Evolutionary conservation across 2,888 invertebrate genomes (phyloP).

Genomic region (Danaus chrysippus): DNA sequence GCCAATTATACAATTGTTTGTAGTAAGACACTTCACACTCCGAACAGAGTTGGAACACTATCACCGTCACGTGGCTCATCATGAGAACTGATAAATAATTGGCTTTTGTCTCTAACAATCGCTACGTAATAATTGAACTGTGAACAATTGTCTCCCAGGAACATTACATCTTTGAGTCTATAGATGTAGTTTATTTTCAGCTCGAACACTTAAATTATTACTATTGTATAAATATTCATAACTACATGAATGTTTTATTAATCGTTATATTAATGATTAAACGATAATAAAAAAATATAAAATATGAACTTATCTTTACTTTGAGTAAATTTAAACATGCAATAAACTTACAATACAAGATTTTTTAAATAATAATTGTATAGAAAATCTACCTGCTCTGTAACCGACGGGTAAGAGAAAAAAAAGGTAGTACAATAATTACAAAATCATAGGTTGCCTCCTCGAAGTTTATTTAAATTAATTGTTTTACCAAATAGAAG

Average conservation of each 20-base stretch:
- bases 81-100: slow-evolving; percentile 37
- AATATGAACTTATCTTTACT: background rate
- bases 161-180: too few relatives aligned
- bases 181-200: too few relatives aligned
- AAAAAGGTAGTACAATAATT: slow-evolving; percentile 10
- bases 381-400: slow-evolving; percentile 11
- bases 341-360: slow-evolving; percentile 6
- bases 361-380: slow-evolving; percentile 14
- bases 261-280: too few relatives aligned
- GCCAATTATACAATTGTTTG: slow-evolving; percentile 64
- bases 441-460: slow-evolving; percentile 30
- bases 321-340: background rate
- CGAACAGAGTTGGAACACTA: slow-evolving; percentile 17
- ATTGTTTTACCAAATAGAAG: slow-evolving; percentile 28
- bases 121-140: background rate
- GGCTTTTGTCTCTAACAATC: slow-evolving; percentile 2
- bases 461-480: slow-evolving; percentile 22
- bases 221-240: too few relatives aligned
- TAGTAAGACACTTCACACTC: slow-evolving; percentile 39
- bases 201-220: too few relatives aligned
- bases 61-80: slow-evolving; percentile 24
- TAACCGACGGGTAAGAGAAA: slow-evolving; percentile 16
- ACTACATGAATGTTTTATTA: too few relatives aligned
- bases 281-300: too few relatives aligned
- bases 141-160: background rate